Conservation (phyloP, 92 coral and sea anemone genomes). For the Palythoa heliodiscus region DNA sequence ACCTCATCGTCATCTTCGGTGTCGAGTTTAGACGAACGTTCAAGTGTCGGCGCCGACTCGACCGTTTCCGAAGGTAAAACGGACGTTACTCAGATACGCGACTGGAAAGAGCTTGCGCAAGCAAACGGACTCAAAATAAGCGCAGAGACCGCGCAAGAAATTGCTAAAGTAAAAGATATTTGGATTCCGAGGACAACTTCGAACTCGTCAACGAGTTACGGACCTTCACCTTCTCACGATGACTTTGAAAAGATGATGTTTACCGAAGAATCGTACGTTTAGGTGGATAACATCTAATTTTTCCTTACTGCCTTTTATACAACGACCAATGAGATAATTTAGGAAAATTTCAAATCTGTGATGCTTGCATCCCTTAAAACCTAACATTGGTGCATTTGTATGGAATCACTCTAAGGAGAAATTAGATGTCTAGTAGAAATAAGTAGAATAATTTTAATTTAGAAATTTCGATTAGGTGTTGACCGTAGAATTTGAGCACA, state of each 20-base stretch:
- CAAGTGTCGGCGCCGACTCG: slow-evolving; percentile 86
- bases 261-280: slow-evolving; percentile 99
- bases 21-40: slow-evolving; percentile 93
- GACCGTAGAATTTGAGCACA: background rate
- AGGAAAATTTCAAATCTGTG: background rate
- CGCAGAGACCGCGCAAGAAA: slow-evolving; percentile 83
- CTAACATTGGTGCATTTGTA: background rate
- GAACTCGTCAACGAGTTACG: slow-evolving; percentile 36
- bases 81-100: slow-evolving; percentile 88
- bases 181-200: slow-evolving; percentile 47
- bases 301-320: slow-evolving; percentile 25
- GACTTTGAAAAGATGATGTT: slow-evolving; percentile 94
- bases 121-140: slow-evolving; percentile 94
- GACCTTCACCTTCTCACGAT: slow-evolving; percentile 81
- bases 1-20: slow-evolving; percentile 97
- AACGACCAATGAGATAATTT: background rate
- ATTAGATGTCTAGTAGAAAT: background rate
- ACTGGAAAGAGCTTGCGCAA: slow-evolving; percentile 90
- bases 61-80: slow-evolving; percentile 81
- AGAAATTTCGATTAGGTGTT: slow-evolving; percentile 2
- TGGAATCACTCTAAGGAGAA: slow-evolving; percentile 16
- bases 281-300: slow-evolving; percentile 25
- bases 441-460: background rate
- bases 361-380: background rate
- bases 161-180: slow-evolving; percentile 79